Conservation (phyloP, 2,888 invertebrate genomes). For the Phragmatobia fuliginosa region DNA sequence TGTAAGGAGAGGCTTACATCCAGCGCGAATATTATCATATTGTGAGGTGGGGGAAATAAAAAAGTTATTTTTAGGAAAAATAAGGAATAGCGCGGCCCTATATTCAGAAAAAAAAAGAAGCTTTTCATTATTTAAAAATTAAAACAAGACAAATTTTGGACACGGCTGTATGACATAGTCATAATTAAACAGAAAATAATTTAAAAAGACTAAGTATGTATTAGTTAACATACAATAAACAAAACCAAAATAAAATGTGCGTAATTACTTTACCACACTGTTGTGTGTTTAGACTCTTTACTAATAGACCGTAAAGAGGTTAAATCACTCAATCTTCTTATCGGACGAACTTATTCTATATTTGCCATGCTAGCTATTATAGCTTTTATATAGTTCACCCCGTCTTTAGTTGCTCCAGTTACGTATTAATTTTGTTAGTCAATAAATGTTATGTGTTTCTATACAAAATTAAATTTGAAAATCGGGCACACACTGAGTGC, state of each 20-base stretch:
- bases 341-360: not conserved
- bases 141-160: too few relatives aligned
- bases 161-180: too few relatives aligned
- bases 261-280: not conserved
- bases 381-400: not conserved
- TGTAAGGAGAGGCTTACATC: too few relatives aligned
- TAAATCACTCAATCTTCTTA: not conserved
- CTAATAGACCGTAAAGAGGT: not conserved
- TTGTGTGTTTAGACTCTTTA: not conserved
- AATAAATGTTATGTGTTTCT: not conserved
- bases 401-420: not conserved
- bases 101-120: too few relatives aligned
- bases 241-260: not conserved
- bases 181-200: not conserved
- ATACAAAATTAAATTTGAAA: slow-evolving; percentile 1
- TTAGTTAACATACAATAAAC: not conserved
- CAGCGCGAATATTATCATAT: too few relatives aligned
- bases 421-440: slow-evolving; percentile 1
- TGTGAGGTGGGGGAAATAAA: too few relatives aligned
- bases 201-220: not conserved
- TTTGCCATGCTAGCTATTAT: not conserved
- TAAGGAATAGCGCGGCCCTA: too few relatives aligned
- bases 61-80: too few relatives aligned
- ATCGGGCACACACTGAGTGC: not conserved
- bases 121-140: too few relatives aligned